Conservation (phyloP, 2,797 vertebrate genomes). For the Pyrocephalus nanus region DNA sequence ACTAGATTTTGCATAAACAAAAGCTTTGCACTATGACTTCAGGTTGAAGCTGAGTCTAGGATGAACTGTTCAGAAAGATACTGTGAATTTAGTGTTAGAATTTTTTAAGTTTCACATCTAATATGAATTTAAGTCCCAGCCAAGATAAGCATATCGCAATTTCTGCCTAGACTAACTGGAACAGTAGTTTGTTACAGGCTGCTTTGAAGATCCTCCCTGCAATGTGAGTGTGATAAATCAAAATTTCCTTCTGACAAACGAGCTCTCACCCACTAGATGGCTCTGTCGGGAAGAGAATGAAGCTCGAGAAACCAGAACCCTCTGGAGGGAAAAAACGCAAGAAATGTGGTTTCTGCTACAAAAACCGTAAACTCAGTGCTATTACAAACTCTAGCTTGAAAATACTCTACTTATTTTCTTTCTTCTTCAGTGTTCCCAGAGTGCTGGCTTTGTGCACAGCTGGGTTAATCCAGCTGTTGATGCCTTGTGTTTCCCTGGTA, state of each 20-base stretch:
- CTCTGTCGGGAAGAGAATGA: neutral
- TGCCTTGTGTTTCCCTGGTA: neutral
- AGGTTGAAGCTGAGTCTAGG: neutral
- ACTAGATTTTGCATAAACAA: neutral
- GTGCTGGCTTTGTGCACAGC: neutral
- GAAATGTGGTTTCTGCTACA: neutral
- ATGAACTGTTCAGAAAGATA: neutral
- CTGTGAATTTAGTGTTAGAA: neutral
- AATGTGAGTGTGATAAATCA: accelerated
- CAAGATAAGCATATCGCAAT: neutral
- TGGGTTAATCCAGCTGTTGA: neutral
- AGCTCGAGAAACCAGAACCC: neutral
- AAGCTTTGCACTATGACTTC: neutral
- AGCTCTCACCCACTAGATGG: constrained; percentile 23
- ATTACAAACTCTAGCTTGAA: neutral
- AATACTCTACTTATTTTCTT: neutral
- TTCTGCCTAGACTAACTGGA: neutral
- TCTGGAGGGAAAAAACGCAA: neutral
- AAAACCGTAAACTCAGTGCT: neutral
- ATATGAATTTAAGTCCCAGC: neutral
- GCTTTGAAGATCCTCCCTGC: neutral
- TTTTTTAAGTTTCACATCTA: neutral
- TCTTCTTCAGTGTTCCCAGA: neutral
- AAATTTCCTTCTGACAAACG: neutral
- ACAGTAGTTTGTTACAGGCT: neutral